Evolutionary conservation across 1,140 invertebrate species (phyloP), one percentile per base, ranked within the genome.

Genomic region (Saccostrea glomerata): DNA sequence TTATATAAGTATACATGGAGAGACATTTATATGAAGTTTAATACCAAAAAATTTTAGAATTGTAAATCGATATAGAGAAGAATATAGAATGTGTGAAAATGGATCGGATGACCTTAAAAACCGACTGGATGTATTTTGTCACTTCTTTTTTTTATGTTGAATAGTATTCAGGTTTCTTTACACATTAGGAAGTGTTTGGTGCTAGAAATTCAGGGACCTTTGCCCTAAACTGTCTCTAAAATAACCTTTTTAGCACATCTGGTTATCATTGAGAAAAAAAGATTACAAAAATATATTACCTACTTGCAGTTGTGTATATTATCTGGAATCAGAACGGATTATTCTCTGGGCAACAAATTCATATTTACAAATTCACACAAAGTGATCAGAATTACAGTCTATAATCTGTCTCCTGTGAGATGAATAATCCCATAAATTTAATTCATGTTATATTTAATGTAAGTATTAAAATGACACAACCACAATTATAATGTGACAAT

Each of bases 71-170:
- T 20, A 66, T 20, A n/a, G 60, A 66, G 20, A 66, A 66, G 30
- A 17, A 77, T 77, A 77, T 7, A 77, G 20, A 77, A 30, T 77
- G 70, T 77, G 23, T 30, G 70, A 77, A 77, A 77, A 36, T 17
- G 47, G 47, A 47, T 47, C 47, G 6, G 47, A 47, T 47, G 47
- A 47, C 47, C 47, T 47, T 47, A 47, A 47, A 63, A 63, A 17
- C 17, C 17, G 58, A 17, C 47, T 36, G 58, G n/a, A n/a, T 63
- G 58, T 63, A 63, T 63, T 63, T 77, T 30, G 70, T 25, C 23
- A 9, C 25, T 13, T 77, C 25, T 30, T 15, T 73, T 30, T 77
- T 25, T 77, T 25, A 25, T 11, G 58, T 63, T 63, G 17, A 47
- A 9, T 60, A 20, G 9, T 77, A 77, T 77, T 11, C 70, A 36